Evolutionary conservation across 2,797 vertebrate genomes (phyloP).

Genomic region (Lutra lutra): DNA sequence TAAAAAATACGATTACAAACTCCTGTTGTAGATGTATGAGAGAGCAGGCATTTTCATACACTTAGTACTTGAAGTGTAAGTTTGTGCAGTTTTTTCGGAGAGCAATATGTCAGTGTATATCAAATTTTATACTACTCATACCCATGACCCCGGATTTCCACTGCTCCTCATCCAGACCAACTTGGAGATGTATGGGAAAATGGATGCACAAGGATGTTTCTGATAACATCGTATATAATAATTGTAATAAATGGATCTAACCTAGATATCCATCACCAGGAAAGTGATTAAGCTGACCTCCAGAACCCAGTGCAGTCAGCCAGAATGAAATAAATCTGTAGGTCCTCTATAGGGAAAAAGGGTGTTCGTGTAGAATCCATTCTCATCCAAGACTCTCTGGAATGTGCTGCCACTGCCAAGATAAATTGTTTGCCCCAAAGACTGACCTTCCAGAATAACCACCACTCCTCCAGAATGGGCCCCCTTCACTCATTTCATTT

Average conservation of each 20-base stretch:
- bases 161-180: background rate
- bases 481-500: background rate
- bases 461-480: background rate
- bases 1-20: background rate
- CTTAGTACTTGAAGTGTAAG: background rate
- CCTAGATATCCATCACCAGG: background rate
- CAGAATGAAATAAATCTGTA: background rate
- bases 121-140: background rate
- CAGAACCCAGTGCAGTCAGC: background rate
- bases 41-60: background rate
- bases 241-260: background rate
- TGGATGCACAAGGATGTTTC: background rate
- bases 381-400: background rate
- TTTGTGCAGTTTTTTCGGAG: background rate
- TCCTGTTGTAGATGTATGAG: background rate
- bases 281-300: background rate
- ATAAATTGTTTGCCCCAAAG: too few relatives aligned
- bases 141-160: background rate
- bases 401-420: background rate
- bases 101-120: background rate
- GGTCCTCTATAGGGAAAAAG: background rate
- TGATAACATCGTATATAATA: background rate
- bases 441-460: background rate
- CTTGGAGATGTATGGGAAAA: background rate
- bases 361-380: background rate